Base-by-base conservation (phyloP, 2,888 invertebrate genomes). In the Metallyticus violacea region DNA sequence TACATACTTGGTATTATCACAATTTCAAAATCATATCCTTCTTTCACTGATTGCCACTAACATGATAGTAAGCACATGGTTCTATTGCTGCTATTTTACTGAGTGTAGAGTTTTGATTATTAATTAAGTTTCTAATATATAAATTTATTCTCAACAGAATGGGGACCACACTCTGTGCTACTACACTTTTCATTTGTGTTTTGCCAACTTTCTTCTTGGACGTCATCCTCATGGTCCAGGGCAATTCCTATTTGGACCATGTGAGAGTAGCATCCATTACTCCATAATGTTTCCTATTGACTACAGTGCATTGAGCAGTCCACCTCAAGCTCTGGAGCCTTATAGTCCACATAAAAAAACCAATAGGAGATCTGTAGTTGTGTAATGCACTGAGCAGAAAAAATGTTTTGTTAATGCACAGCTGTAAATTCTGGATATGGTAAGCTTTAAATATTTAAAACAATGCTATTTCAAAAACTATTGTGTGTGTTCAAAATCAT, bases 141-240 rank as follows among this genome's bases (percentile, higher is more conserved):
- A 22, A 7, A 40, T 88, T 25, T 87, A 79, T 86, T n/a, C 89
- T 86, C 92, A 93, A 83, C 93, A 96, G 96, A 95, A 95, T 90
- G 95, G 95, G 87, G 95, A 95, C 90, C 93, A 95, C 89, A 94
- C 93, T 88, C 91, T 96, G 86, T 94, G 94, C 90, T 95, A 94
- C 91, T 93, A 93, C 40, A 94, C 95, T n/a, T 96, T 94, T 92
- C 94, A 95, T 87, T 93, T 95, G 90, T 95, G 95, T 91, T 96
- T 95, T 91, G 94, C 95, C 81, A 96, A 96, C 91, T 96, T 95
- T 93, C 92, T 96, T 88, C 93, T 96, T 91, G 96, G 95, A 5
- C 94, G 95, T 90, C 94, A 95, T 89, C 96, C 96, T 6, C 96
- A 96, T 90, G 96, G 96, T 0, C 95, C 96, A 0, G 96, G 96